These are phyloP conservation scores for Coccyzus lansbergi DNA, from an alignment of 2,797 vertebrate genomes.

Conservation along the genomic window DNA sequence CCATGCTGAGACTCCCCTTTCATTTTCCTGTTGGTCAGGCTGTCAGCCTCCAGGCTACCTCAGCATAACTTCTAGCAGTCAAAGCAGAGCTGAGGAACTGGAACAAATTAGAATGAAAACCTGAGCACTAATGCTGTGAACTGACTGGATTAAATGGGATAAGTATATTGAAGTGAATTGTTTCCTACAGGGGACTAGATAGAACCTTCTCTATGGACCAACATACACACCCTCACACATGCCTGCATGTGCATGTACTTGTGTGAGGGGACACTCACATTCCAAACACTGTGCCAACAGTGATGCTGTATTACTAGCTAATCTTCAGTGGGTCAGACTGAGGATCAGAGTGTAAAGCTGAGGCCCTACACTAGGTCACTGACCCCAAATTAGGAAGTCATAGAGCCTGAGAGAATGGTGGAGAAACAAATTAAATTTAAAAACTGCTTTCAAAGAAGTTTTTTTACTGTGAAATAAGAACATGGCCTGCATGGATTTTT, in stretches of 20 bases:
- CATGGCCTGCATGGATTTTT: not conserved
- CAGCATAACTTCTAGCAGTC: not conserved
- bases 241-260: not conserved
- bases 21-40: not conserved
- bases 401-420: not conserved
- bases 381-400: not conserved
- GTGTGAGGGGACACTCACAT: not conserved
- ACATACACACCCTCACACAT: no score
- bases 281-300: not conserved
- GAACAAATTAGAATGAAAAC: not conserved
- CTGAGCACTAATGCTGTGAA: not conserved
- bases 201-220: not conserved
- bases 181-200: not conserved
- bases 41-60: not conserved
- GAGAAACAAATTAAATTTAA: conserved; percentile 61
- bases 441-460: conserved; percentile 71
- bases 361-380: not conserved
- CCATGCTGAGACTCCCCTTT: not conserved
- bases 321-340: not conserved
- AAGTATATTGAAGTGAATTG: not conserved
- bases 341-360: not conserved
- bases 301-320: not conserved
- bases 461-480: conserved; percentile 76
- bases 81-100: not conserved
- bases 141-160: not conserved